These are phyloP conservation scores for Panzeria rudis DNA, from an alignment of 2,888 invertebrate species.

Conservation along the genomic window DNA sequence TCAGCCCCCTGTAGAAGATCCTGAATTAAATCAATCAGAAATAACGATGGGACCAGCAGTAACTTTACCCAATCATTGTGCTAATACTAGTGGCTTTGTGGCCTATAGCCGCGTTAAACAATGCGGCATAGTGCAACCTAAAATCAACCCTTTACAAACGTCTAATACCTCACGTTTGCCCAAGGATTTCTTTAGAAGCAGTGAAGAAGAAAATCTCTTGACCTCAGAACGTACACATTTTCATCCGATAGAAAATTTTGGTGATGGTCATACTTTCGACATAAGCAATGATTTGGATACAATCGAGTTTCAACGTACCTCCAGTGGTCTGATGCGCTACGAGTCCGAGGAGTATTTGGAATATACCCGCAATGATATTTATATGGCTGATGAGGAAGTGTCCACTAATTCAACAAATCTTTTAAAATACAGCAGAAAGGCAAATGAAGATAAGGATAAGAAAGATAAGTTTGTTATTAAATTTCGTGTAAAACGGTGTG, in stretches of 20 bases:
- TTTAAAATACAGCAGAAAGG: constrained; percentile 39
- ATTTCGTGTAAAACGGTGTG: constrained; percentile 86
- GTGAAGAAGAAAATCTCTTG: constrained; percentile 87
- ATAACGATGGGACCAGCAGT: constrained; percentile 63
- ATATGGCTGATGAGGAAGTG: constrained; percentile 76
- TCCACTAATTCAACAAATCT: constrained; percentile 48
- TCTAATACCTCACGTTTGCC: constrained; percentile 27
- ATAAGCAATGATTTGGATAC: constrained; percentile 87
- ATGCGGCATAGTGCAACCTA: constrained; percentile 63
- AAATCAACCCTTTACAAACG: constrained; percentile 51
- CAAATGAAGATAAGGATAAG: constrained; percentile 15
- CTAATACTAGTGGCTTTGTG: constrained; percentile 77
- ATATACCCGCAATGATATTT: constrained; percentile 76
- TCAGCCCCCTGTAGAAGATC: constrained; percentile 20
- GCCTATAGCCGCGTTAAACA: constrained; percentile 77
- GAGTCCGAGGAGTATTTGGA: constrained; percentile 84
- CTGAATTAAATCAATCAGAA: constrained; percentile 13
- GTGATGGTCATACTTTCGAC: constrained; percentile 90
- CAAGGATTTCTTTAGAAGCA: constrained; percentile 51
- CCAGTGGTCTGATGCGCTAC: constrained; percentile 86
- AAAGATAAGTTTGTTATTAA: constrained; percentile 85
- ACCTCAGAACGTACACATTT: constrained; percentile 93
- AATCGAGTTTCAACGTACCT: constrained; percentile 88
- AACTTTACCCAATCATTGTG: constrained; percentile 79
- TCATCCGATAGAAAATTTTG: constrained; percentile 89